Evolutionary conservation across 2,888 invertebrate genomes (phyloP).

Genomic region (Peribatodes rhomboidaria): DNA sequence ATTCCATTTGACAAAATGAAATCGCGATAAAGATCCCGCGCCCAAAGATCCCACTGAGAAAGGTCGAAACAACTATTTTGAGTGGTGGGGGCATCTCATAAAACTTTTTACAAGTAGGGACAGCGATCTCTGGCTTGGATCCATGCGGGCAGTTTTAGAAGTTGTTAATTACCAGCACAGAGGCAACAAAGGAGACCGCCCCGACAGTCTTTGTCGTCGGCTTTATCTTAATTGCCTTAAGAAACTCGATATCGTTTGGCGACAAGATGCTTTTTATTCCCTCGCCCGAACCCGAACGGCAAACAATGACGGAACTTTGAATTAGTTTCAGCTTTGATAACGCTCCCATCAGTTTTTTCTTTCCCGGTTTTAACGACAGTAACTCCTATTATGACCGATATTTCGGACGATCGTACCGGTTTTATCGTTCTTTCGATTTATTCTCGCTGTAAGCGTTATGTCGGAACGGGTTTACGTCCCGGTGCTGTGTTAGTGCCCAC

Average conservation of each 20-base stretch:
- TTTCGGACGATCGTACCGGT: constrained; percentile 64
- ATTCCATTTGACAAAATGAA: constrained; percentile 28
- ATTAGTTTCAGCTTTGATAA: constrained; percentile 82
- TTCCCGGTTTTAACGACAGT: constrained; percentile 65
- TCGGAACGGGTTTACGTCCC: constrained; percentile 47
- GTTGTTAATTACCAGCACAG: constrained; percentile 72
- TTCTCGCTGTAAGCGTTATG: constrained; percentile 56
- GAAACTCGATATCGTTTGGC: constrained; percentile 84
- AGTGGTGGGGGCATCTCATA: constrained; percentile 31
- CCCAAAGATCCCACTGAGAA: constrained; percentile 15
- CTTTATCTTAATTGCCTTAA: constrained; percentile 85
- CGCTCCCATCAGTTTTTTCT: constrained; percentile 59
- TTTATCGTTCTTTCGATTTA: constrained; percentile 64
- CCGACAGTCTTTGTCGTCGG: constrained; percentile 75
- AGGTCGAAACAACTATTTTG: constrained; percentile 36
- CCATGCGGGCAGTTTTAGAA: constrained; percentile 66
- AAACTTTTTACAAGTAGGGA: constrained; percentile 36
- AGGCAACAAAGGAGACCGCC: constrained; percentile 66
- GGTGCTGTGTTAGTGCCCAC: constrained; percentile 50
- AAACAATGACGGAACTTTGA: constrained; percentile 82
- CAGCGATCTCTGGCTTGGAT: constrained; percentile 46
- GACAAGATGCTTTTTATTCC: constrained; percentile 83
- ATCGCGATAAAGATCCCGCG: constrained; percentile 31
- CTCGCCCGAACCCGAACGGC: constrained; percentile 68
- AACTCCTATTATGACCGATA: constrained; percentile 66